Evolutionary conservation across 2,888 invertebrate genomes (phyloP).

Genomic region (Stenolophus ochropezus): DNA sequence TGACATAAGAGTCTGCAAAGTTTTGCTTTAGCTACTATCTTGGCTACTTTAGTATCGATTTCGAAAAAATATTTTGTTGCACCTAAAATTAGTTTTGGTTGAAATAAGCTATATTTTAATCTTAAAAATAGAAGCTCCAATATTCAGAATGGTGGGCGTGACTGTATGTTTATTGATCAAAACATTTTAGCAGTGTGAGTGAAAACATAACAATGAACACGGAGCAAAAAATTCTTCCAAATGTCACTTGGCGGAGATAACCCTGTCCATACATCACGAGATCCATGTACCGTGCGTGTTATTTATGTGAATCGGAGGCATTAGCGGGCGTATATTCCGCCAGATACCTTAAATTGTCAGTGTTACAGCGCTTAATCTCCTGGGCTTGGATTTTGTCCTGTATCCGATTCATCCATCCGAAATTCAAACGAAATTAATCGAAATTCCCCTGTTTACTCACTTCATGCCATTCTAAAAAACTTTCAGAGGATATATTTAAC

Average conservation of each 20-base stretch:
- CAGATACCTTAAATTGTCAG: slow-evolving; percentile 27
- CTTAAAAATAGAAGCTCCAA: too few species aligned
- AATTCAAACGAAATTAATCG: background rate
- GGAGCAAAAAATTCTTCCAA: background rate
- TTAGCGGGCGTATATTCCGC: background rate
- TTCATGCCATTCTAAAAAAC: background rate
- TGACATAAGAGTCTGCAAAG: too few species aligned
- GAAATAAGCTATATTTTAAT: too few species aligned
- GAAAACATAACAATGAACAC: background rate
- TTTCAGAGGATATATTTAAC: background rate
- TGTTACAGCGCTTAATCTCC: slow-evolving; percentile 2
- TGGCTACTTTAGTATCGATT: too few species aligned
- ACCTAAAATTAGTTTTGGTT: too few species aligned
- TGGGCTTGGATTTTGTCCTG: background rate
- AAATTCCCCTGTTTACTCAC: background rate
- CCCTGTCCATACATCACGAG: slow-evolving; percentile 8
- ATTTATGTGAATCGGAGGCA: background rate
- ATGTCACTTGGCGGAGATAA: background rate
- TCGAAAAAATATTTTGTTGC: too few species aligned
- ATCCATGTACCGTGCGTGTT: background rate
- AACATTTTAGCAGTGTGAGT: background rate
- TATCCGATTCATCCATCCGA: background rate
- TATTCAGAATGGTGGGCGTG: background rate
- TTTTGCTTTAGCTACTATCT: too few species aligned
- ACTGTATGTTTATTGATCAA: background rate